Conservation (phyloP, 2,888 invertebrate genomes). For the Anticlea derivata region DNA sequence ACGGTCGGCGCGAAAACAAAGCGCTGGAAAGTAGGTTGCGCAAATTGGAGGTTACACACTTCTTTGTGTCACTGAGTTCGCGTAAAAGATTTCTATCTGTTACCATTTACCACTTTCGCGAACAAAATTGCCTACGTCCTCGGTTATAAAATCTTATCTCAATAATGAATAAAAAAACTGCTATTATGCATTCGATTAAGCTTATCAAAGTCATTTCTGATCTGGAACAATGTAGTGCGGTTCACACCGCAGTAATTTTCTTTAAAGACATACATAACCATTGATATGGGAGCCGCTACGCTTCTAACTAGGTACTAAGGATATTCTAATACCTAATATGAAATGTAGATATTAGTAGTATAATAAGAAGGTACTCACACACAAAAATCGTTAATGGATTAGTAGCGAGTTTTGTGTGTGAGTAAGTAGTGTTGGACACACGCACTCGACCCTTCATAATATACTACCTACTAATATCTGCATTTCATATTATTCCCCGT, state of each 20-base stretch:
- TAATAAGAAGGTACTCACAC: too few relatives aligned
- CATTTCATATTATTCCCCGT: too few relatives aligned
- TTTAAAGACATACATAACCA: too few relatives aligned
- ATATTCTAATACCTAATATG: too few relatives aligned
- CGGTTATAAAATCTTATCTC: conserved; percentile 29
- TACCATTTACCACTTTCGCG: conserved; percentile 24
- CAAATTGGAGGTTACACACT: conserved; percentile 51
- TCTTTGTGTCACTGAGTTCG: conserved; percentile 40
- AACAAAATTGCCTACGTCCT: conserved; percentile 11
- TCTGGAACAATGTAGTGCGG: conserved; percentile 1
- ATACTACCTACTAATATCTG: too few relatives aligned
- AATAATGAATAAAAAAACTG: conserved; percentile 17
- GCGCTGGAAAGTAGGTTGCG: conserved; percentile 56
- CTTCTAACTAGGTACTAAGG: too few relatives aligned
- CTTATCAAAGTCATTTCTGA: neutral
- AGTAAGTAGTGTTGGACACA: too few relatives aligned
- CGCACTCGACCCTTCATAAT: too few relatives aligned
- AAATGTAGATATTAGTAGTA: too few relatives aligned
- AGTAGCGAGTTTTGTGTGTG: too few relatives aligned
- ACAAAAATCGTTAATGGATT: too few relatives aligned
- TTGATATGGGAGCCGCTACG: too few relatives aligned
- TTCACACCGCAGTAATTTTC: neutral
- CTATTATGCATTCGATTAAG: conserved; percentile 8
- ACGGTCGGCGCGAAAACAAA: conserved; percentile 59
- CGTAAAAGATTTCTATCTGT: conserved; percentile 41